Base-by-base conservation (phyloP, 2,113 vertebrate species). In the Indicator indicator region DNA sequence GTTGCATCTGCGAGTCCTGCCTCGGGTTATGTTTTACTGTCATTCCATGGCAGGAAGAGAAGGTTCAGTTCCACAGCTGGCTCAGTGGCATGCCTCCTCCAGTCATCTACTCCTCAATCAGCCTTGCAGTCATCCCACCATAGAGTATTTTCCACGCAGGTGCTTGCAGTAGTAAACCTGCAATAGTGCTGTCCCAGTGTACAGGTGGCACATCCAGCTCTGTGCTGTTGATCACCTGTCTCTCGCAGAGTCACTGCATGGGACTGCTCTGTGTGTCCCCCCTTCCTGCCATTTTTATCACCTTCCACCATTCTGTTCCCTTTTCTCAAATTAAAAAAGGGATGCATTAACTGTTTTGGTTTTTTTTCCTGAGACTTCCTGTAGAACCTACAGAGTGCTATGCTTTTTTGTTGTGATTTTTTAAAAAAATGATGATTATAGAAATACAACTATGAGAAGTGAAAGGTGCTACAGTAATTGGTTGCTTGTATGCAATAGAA, bases 401-500 rank as follows among this genome's bases (percentile, higher is more conserved):
- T 48, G 36, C 10, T 12, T 48, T 7, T 36, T 36, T 36, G 36
- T 36, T 36, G 36, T 36, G 36, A 75, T 50, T 80, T 54, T 26
- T 33, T 55, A 69, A 1, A 0, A 86, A 44, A 50, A 46, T 83
- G 36, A 69, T 74, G 44, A 74, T 70, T 65, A 65, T n/a, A 36
- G 9, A 72, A 83, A 20, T n/a, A 76, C 5, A 88, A 94, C 26
- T n/a, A 3, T 6, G 52, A 87, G 32, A 84, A 80, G 30, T 2
- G 33, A 89, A 77, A 72, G 56, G 52, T 75, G 58, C 76, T 72
- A 2, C 1, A 38, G 72, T 46, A 75, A 81, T 83, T 69, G 82
- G 70, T 40, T 88, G 63, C 65, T 97, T 42, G 24, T 33, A n/a
- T 68, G 69, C 76, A 86, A 68, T 4, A 94, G 82, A 26, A 89